Evolutionary conservation across 2,888 invertebrate species (phyloP), one percentile per base, ranked within the genome.

Genomic region (Metacarcinus magister): DNA sequence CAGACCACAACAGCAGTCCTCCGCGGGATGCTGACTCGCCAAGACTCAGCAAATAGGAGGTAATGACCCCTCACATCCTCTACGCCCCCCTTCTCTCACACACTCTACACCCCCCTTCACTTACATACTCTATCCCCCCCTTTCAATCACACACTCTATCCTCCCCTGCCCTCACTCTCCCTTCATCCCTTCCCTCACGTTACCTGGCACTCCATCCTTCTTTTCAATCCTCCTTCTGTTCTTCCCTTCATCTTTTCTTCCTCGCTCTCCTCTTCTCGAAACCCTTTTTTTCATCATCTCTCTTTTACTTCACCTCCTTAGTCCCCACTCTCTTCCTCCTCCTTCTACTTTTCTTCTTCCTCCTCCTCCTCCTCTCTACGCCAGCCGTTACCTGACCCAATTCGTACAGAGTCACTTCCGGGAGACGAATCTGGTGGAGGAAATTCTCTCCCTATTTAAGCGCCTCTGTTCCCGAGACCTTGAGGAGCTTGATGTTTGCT

Each of bases 391-490:
- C 90, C 44, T 44, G 39, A 39, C 44, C 90, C 44, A 39, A 90
- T 44, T 90, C 90, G 28, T 75, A 23, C 23, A 28, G 28, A n/a
- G 75, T 75, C 75, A 75, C 75, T n/a, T 75, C 75, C 75, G 75
- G 75, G 28, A 75, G 28, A 8, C 23, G 75, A 75, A 75, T 75
- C 28, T n/a, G 75, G 28, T 28, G 0, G n/a, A 28, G 75, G 75
- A 75, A 75, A 75, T 75, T 75, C 28, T 75, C 75, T 75, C 28
- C n/a, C 28, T 75, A 92, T 92, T 92, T n/a, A 92, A 48, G 46
- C 46, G 43, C 46, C 43, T 92, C 48, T 44, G 28, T 92, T 92
- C 44, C n/a, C n/a, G 46, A 92, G 92, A 43, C n/a, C n/a, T 92
- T 92, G 46, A 16, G n/a, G 2, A 28, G 13, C 13, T 8, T 16